Percentiles rank a stretch among this genome's conserved stretches.
These are phyloP conservation scores for Melinaea marsaeus DNA, from an alignment of 2,888 invertebrate species.

Conservation along the genomic window DNA sequence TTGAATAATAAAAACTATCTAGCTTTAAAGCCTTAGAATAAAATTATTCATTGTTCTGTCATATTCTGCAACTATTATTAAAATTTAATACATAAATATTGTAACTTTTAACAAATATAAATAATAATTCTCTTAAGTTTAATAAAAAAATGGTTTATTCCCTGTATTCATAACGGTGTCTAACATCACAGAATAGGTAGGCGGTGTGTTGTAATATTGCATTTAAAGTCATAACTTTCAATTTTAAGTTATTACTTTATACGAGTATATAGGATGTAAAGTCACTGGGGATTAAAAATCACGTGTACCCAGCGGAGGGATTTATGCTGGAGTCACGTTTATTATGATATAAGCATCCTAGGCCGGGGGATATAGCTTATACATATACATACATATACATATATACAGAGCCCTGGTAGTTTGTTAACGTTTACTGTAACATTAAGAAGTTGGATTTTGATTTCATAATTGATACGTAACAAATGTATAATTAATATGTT, in stretches of 20 bases:
- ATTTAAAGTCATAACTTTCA: slow-evolving; percentile 19
- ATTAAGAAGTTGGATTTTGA: neutral
- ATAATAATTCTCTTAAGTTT: no score
- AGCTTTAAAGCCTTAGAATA: no score
- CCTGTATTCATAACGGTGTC: neutral
- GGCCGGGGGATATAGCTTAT: slow-evolving; percentile 12
- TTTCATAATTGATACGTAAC: no score
- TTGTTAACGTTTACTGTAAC: neutral
- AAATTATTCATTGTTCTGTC: no score
- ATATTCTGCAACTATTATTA: no score
- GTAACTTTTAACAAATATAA: no score
- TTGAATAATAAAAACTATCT: no score
- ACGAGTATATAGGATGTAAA: slow-evolving; percentile 11
- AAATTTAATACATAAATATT: no score
- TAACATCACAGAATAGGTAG: neutral
- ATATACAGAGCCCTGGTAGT: slow-evolving; percentile 5
- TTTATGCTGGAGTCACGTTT: slow-evolving; percentile 26
- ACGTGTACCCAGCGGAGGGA: slow-evolving; percentile 22
- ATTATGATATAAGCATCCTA: slow-evolving; percentile 22
- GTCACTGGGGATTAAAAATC: slow-evolving; percentile 23
- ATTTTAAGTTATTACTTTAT: slow-evolving; percentile 22
- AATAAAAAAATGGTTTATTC: neutral
- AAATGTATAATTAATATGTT: no score
- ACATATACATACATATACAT: slow-evolving; percentile 20
- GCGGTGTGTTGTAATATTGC: slow-evolving; percentile 20